Conservation (phyloP, 1,140 invertebrate species). For the Drosophila lowei region DNA sequence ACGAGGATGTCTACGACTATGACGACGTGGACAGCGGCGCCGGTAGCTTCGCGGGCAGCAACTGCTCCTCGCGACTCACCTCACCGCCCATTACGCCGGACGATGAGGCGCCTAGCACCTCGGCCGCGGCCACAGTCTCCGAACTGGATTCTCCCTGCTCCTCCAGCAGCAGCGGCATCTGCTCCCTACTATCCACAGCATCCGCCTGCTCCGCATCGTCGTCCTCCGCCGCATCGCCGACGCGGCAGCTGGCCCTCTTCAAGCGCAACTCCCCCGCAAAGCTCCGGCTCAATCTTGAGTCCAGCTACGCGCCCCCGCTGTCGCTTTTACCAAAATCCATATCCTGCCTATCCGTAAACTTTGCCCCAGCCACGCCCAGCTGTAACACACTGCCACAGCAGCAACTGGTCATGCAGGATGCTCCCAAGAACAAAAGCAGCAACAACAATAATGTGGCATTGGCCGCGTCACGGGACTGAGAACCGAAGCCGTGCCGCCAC, state of each 20-base stretch:
- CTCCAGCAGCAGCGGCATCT: constrained; percentile 58
- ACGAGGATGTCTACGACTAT: constrained; percentile 70
- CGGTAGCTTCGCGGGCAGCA: constrained; percentile 68
- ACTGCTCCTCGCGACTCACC: constrained; percentile 75
- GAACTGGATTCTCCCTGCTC: constrained; percentile 67
- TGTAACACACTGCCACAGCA: constrained; percentile 48
- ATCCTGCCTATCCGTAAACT: constrained; percentile 75
- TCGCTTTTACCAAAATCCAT: constrained; percentile 66
- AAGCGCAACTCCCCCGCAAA: constrained; percentile 80
- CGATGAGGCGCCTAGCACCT: constrained; percentile 68
- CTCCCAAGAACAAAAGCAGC: constrained; percentile 29
- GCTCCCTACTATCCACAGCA: constrained; percentile 38
- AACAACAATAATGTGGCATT: constrained; percentile 43
- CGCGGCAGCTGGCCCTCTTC: constrained; percentile 58
- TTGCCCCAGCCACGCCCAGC: constrained; percentile 57
- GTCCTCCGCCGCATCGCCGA: constrained; percentile 46
- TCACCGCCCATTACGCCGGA: constrained; percentile 76
- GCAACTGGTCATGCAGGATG: constrained; percentile 5
- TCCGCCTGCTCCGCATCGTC: constrained; percentile 35
- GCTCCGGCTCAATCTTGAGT: constrained; percentile 72
- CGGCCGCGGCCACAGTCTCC: constrained; percentile 45
- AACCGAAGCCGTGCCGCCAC: constrained; percentile 21
- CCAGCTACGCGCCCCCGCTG: constrained; percentile 62
- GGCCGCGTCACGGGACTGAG: constrained; percentile 52
- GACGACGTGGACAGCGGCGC: constrained; percentile 71